Evolutionary conservation across 2,888 invertebrate genomes (phyloP).

Genomic region (Noctua janthina): DNA sequence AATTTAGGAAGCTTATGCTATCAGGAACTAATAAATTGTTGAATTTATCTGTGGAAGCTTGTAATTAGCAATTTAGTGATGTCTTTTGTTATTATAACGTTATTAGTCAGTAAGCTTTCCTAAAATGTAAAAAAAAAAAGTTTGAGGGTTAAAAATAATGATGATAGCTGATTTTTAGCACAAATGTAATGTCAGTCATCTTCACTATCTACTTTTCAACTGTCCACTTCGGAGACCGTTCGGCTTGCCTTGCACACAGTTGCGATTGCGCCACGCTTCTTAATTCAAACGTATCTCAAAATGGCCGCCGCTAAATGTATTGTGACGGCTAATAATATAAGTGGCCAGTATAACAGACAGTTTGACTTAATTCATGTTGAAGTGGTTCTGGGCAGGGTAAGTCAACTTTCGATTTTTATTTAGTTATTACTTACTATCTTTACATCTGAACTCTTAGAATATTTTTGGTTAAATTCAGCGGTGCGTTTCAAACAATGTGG

Average conservation of each 20-base stretch:
- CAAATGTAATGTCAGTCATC: not conserved
- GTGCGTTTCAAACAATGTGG: conserved; percentile 51
- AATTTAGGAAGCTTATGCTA: too few species aligned
- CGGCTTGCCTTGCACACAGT: not conserved
- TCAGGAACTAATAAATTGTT: too few species aligned
- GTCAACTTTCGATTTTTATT: conserved; percentile 75
- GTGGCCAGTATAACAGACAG: conserved; percentile 83
- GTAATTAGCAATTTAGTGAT: too few species aligned
- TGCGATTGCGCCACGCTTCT: conserved; percentile 55
- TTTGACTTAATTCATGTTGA: conserved; percentile 85
- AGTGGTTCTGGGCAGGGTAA: conserved; percentile 73
- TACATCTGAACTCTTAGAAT: conserved; percentile 39
- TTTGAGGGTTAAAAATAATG: not conserved
- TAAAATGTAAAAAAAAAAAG: too few species aligned
- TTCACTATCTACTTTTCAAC: not conserved
- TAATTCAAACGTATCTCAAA: conserved; percentile 67
- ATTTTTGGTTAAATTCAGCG: conserved; percentile 47
- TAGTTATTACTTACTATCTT: conserved; percentile 40
- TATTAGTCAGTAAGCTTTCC: too few species aligned
- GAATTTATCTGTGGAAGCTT: too few species aligned
- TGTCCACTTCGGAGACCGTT: not conserved
- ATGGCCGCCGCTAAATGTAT: conserved; percentile 86
- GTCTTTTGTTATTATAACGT: too few species aligned
- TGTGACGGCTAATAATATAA: conserved; percentile 84
- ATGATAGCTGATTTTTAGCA: not conserved